phyloP scores from a whole-genome alignment of 2,113 vertebrate genomes.

The Epinephelus moara region DNA sequence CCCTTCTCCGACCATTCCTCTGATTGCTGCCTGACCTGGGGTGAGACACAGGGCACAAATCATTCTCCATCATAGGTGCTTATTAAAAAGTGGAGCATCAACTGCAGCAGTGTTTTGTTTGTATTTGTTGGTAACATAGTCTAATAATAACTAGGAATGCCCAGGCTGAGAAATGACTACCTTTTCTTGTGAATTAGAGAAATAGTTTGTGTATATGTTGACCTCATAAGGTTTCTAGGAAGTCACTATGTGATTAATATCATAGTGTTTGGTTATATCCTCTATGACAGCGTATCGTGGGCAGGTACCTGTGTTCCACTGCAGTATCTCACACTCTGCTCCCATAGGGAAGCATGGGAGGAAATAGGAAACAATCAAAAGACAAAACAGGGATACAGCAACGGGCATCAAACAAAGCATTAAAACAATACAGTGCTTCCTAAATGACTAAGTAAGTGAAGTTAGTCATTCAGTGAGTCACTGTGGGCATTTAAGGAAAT shows the following conservation, averaged over 20 bases:
- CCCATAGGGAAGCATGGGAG: slow-evolving; percentile 72
- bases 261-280: not conserved
- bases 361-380: slow-evolving; percentile 60
- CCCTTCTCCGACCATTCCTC: slow-evolving; percentile 96
- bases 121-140: not conserved
- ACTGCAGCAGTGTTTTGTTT: not conserved
- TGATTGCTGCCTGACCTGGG: slow-evolving; percentile 96
- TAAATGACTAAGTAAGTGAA: slow-evolving; percentile 19
- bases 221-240: not conserved
- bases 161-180: not conserved
- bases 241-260: slow-evolving; percentile 11
- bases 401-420: slow-evolving; percentile 11
- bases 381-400: slow-evolving; percentile 36
- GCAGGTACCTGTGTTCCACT: slow-evolving; percentile 78
- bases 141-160: not conserved
- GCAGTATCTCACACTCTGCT: slow-evolving; percentile 79
- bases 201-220: not conserved
- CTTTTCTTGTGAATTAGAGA: not conserved
- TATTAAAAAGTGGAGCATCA: slow-evolving; percentile 6
- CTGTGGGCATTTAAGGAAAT: slow-evolving; percentile 39
- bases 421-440: slow-evolving; percentile 1
- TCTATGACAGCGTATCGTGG: slow-evolving; percentile 13
- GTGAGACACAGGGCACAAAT: slow-evolving; percentile 19
- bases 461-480: slow-evolving; percentile 48
- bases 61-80: slow-evolving; percentile 6